These are phyloP conservation scores for Palaemon carinicauda DNA, from an alignment of 1,140 invertebrate species.

Conservation along the genomic window DNA sequence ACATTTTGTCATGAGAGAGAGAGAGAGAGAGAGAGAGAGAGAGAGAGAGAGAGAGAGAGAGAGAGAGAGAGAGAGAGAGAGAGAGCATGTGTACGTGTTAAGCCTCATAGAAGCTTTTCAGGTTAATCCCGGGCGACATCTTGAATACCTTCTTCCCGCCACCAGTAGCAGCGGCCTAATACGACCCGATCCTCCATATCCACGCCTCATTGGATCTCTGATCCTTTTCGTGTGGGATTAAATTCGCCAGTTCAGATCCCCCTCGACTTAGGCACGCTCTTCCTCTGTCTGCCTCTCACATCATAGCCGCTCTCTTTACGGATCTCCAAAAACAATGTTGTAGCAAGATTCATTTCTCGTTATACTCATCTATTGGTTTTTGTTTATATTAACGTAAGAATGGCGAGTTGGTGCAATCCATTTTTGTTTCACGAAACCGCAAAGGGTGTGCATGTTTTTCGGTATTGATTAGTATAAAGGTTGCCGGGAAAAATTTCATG, in stretches of 20 bases:
- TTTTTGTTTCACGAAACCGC: too few species aligned
- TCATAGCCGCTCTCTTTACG: background rate
- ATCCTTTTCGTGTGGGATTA: background rate
- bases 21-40: background rate
- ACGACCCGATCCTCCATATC: background rate
- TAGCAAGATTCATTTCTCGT: background rate
- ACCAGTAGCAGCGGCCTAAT: background rate
- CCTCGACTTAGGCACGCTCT: background rate
- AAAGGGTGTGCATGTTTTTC: too few species aligned
- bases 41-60: background rate
- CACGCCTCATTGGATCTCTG: constrained; percentile 16
- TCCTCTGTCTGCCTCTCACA: background rate
- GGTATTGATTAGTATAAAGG: too few species aligned
- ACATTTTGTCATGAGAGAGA: background rate
- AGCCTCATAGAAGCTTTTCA: too few species aligned
- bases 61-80: background rate
- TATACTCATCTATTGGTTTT: background rate
- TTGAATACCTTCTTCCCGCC: background rate
- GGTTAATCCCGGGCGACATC: too few species aligned
- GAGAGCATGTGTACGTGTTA: background rate
- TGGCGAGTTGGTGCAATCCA: too few species aligned
- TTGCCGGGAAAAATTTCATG: too few species aligned
- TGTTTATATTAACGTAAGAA: background rate
- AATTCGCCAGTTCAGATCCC: background rate
- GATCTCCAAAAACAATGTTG: background rate